phyloP scores from a whole-genome alignment of 2,113 vertebrate species.

The Turdus rufiventris region DNA sequence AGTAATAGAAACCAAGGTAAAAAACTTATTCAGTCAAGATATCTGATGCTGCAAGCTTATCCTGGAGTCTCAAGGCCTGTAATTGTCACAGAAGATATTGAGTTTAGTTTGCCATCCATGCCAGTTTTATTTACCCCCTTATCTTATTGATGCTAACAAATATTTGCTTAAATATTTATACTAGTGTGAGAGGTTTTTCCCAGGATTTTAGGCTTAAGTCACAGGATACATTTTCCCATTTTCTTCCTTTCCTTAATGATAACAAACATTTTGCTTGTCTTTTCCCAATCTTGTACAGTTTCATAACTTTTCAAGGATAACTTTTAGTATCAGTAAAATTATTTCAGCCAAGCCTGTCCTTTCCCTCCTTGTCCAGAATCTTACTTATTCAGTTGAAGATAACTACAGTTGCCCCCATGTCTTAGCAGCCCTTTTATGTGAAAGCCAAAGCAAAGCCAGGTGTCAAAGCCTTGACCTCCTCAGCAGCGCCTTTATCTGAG shows the following conservation, averaged over 20 bases:
- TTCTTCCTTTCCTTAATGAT: neutral
- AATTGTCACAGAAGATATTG: neutral
- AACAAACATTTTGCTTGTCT: neutral
- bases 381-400: neutral
- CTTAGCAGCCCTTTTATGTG: neutral
- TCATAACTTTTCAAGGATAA: neutral
- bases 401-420: rapidly evolving
- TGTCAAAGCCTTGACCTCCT: neutral
- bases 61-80: neutral
- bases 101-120: neutral
- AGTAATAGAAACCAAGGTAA: neutral
- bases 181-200: neutral
- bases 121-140: neutral
- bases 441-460: neutral
- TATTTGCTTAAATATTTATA: neutral
- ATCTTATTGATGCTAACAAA: neutral
- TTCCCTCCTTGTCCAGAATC: neutral
- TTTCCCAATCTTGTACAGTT: neutral
- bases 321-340: neutral
- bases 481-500: neutral
- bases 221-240: neutral
- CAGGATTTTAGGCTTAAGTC: neutral
- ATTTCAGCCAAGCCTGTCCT: neutral
- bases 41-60: neutral
- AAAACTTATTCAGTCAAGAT: neutral